Conservation (phyloP, 2,113 vertebrate species). For the Tympanuchus pallidicinctus region DNA sequence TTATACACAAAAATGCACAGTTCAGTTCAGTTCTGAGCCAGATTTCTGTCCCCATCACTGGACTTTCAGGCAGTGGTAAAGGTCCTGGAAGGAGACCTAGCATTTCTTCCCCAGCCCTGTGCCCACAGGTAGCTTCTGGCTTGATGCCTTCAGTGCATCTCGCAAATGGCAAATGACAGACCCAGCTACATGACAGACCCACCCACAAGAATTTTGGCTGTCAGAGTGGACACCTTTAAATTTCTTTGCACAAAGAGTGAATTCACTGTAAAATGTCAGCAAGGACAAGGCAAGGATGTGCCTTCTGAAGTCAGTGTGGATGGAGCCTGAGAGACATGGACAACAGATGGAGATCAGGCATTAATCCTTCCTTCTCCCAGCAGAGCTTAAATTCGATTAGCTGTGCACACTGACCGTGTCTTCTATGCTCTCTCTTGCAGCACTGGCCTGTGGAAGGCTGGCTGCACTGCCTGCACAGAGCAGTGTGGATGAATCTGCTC, state of each 20-base stretch:
- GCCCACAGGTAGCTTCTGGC: neutral
- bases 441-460: neutral
- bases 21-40: neutral
- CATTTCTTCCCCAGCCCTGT: rapidly evolving
- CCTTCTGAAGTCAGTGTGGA: neutral
- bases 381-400: neutral
- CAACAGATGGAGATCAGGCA: neutral
- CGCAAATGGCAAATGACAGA: neutral
- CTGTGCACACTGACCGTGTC: neutral
- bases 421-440: neutral
- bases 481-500: neutral
- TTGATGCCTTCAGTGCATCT: neutral
- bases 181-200: neutral
- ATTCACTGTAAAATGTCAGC: neutral
- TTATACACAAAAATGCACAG: neutral
- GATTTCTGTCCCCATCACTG: neutral
- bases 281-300: neutral
- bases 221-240: neutral
- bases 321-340: rapidly evolving
- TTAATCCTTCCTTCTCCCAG: neutral
- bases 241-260: neutral
- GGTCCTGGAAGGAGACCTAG: neutral
- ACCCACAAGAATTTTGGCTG: neutral
- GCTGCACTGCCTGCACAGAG: neutral
- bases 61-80: neutral